Evolutionary conservation across 2,797 vertebrate species (phyloP).

Genomic region (Rousettus madagascariensis): DNA sequence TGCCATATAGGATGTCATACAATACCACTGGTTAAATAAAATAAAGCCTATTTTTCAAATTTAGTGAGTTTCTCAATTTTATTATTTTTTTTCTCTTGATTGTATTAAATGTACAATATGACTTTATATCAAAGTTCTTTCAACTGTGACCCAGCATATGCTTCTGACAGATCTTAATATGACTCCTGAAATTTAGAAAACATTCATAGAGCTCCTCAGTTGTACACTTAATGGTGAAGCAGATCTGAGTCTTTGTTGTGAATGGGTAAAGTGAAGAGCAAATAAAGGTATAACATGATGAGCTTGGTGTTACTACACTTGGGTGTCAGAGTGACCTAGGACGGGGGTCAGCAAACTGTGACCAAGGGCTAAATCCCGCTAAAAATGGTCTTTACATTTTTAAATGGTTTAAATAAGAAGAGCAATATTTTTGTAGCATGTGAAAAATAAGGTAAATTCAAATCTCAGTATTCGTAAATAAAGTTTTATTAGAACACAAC

Average conservation of each 20-base stretch:
- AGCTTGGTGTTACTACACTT: neutral
- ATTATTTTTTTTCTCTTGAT: slow-evolving; percentile 14
- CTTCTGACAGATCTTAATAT: neutral
- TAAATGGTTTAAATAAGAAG: slow-evolving; percentile 17
- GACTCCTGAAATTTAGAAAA: neutral
- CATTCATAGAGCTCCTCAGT: neutral
- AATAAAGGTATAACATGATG: neutral
- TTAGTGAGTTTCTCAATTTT: slow-evolving; percentile 68
- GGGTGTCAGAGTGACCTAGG: neutral
- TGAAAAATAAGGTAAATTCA: slow-evolving; percentile 41
- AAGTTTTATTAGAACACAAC: neutral
- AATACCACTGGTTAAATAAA: slow-evolving; percentile 86
- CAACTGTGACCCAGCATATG: neutral
- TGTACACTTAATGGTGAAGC: neutral
- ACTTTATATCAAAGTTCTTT: neutral
- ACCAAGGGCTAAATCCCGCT: neutral
- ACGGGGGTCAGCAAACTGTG: neutral
- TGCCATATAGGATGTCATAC: slow-evolving; percentile 82
- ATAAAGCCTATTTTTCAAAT: slow-evolving; percentile 89
- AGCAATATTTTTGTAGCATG: slow-evolving; percentile 43
- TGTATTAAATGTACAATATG: neutral
- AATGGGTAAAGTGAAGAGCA: neutral
- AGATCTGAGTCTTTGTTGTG: neutral
- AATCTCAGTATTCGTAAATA: slow-evolving; percentile 15
- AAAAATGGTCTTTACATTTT: neutral